These are phyloP conservation scores for Champsocephalus esox DNA, from an alignment of 2,797 vertebrate species.

Conservation along the genomic window DNA sequence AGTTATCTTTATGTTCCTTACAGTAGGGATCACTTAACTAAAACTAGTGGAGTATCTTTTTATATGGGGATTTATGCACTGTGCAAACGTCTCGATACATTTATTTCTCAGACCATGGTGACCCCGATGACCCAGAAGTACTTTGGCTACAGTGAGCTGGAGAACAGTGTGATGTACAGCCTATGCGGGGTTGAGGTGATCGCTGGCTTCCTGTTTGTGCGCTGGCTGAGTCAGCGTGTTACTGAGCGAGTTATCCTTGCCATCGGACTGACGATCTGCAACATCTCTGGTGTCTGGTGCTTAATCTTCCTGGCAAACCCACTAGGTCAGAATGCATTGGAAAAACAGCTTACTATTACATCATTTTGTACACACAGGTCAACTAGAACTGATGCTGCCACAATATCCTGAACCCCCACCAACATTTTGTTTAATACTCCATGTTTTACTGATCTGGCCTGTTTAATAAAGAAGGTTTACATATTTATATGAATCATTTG, in stretches of 20 bases:
- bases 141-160: conserved; percentile 88
- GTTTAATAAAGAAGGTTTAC: neutral
- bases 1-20: neutral
- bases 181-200: conserved; percentile 89
- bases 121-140: conserved; percentile 89
- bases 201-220: conserved; percentile 87
- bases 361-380: neutral
- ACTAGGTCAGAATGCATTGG: conserved; percentile 72
- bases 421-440: neutral
- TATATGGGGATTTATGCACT: neutral
- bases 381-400: neutral
- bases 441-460: neutral
- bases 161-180: conserved; percentile 91
- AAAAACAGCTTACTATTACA: neutral
- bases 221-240: conserved; percentile 81
- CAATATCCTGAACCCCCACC: neutral
- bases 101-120: conserved; percentile 85
- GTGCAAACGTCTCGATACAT: neutral
- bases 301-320: conserved; percentile 87
- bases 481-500: neutral
- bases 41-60: neutral
- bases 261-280: conserved; percentile 85
- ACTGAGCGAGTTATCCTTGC: conserved; percentile 85
- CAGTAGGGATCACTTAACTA: neutral
- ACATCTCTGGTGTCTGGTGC: conserved; percentile 88